These are phyloP conservation scores for Eupithecia tripunctaria DNA, from an alignment of 2,888 invertebrate species.

Conservation along the genomic window DNA sequence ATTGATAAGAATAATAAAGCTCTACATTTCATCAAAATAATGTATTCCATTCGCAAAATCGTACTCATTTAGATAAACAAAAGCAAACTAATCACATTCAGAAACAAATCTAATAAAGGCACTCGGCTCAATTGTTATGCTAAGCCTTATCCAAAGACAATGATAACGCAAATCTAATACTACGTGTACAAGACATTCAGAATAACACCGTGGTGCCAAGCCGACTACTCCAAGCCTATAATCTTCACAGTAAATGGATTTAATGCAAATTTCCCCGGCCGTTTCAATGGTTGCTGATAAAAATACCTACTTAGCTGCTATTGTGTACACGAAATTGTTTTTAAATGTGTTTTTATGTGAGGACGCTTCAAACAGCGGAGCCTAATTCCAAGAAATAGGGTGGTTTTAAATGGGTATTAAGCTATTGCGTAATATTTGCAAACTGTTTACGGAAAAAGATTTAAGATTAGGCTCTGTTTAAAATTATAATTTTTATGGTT, in stretches of 20 bases:
- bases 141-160: slow-evolving; percentile 38
- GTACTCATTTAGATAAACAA: slow-evolving; percentile 19
- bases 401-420: slow-evolving; percentile 37
- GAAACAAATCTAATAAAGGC: slow-evolving; percentile 38
- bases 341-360: slow-evolving; percentile 51
- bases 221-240: slow-evolving; percentile 71
- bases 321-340: slow-evolving; percentile 67
- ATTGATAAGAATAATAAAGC: slow-evolving; percentile 15
- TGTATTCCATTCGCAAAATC: slow-evolving; percentile 11
- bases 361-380: slow-evolving; percentile 38
- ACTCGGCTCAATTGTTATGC: slow-evolving; percentile 39
- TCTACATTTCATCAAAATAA: slow-evolving; percentile 14
- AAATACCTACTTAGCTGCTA: slow-evolving; percentile 64
- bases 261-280: slow-evolving; percentile 73
- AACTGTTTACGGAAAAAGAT: slow-evolving; percentile 28
- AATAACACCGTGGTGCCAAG: slow-evolving; percentile 58
- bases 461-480: not conserved
- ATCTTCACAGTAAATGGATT: slow-evolving; percentile 76
- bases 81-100: slow-evolving; percentile 29
- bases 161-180: slow-evolving; percentile 39
- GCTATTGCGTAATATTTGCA: slow-evolving; percentile 36
- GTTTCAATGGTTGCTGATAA: slow-evolving; percentile 68
- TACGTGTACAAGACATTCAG: slow-evolving; percentile 36
- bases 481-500: not conserved
- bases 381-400: slow-evolving; percentile 41